Base-by-base conservation (phyloP, 1,140 invertebrate species). In the Chymomyza costata region DNA sequence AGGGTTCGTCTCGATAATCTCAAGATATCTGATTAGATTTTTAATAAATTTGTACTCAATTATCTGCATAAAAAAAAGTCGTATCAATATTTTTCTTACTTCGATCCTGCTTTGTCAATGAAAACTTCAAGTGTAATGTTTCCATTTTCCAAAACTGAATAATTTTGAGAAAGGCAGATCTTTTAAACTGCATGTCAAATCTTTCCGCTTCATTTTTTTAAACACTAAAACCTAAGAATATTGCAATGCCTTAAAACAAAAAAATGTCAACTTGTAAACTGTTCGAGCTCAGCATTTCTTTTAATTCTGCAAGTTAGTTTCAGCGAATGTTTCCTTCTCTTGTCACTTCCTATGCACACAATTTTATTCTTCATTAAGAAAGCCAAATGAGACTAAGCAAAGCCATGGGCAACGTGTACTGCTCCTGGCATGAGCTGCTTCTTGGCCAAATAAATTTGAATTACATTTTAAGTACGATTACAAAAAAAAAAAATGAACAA, bases 361-460 rank as follows among this genome's bases (percentile, higher is more conserved):
- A 64, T 71, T 78, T 80, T 65, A 73, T 80, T 73, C 67, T 80
- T 80, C 73, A 80, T 80, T 80, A 80, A 73, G 60, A 38, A 32
- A 45, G 51, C 68, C 46, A 71, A 81, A 71, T 78, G 64, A 68
- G 65, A 65, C 63, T 67, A 61, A 80, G 64, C 71, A 67, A 52
- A 55, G 10, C 46, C 48, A 53, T 25, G 32, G 56, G 41, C 41
- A 49, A 19, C 49, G 41, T 28, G 25, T 55, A 35, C 40, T 46
- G 38, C 43, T 47, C 30, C 15, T 34, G 62, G 41, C 51, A 32
- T 45, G 45, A 51, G 50, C 44, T 44, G 41, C 54, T 43, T 41
- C 37, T 44, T 56, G 50, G 60, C 63, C 67, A 73, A 80, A 78
- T 80, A 80, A 81, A 80, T 80, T 80, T 80, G 60, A 80, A 80